Percentiles rank a stretch among this genome's conserved stretches.
These are phyloP conservation scores for Leistus spinibarbis DNA, from an alignment of 2,888 invertebrate genomes.

Conservation along the genomic window DNA sequence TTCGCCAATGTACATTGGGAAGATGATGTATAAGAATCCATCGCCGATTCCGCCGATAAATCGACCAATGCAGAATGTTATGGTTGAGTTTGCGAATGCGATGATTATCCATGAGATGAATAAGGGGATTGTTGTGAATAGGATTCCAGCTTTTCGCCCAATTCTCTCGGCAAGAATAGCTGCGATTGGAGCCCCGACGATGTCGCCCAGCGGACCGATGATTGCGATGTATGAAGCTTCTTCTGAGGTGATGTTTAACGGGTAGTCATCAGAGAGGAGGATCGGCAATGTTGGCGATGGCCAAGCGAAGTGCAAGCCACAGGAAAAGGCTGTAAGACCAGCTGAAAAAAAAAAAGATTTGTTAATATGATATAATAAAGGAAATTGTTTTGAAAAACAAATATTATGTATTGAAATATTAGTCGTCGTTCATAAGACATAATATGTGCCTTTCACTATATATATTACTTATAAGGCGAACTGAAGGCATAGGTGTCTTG, in stretches of 20 bases:
- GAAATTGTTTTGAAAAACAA: not conserved
- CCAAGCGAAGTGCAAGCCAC: slow-evolving; percentile 27
- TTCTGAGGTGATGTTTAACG: slow-evolving; percentile 19
- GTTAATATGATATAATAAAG: not conserved
- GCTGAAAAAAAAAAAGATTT: slow-evolving; percentile 15
- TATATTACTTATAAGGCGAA: too few species aligned
- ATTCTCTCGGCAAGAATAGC: slow-evolving; percentile 19
- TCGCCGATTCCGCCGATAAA: slow-evolving; percentile 44
- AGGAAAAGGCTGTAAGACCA: slow-evolving; percentile 11
- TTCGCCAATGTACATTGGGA: slow-evolving; percentile 46
- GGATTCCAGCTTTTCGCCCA: slow-evolving; percentile 24
- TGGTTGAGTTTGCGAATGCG: slow-evolving; percentile 20
- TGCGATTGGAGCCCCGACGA: slow-evolving; percentile 29
- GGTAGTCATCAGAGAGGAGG: slow-evolving; percentile 11
- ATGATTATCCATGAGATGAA: slow-evolving; percentile 39
- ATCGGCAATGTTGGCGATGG: slow-evolving; percentile 32
- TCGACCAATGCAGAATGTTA: slow-evolving; percentile 39
- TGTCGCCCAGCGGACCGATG: slow-evolving; percentile 21
- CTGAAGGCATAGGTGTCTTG: too few species aligned
- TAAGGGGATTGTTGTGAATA: slow-evolving; percentile 39
- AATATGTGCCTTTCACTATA: not conserved
- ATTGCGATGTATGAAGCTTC: slow-evolving; percentile 29
- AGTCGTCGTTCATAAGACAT: too few species aligned
- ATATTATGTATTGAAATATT: too few species aligned
- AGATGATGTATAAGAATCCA: slow-evolving; percentile 42